Percentiles rank a stretch among this genome's conserved stretches.
Evolutionary conservation across 2,888 invertebrate genomes (phyloP).

Genomic region (Dichetophora obliterata): DNA sequence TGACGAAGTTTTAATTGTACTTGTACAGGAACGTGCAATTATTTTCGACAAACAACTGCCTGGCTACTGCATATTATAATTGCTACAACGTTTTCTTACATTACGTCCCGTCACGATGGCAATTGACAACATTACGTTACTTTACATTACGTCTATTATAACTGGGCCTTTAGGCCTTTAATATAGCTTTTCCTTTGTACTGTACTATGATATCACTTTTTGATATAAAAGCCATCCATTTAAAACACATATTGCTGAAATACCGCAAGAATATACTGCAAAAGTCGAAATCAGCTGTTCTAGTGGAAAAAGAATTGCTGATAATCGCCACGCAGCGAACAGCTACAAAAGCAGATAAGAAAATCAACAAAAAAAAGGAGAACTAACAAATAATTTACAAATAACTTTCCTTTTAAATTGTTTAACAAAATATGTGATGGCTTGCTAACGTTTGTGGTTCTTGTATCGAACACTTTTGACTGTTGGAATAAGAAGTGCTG

Average conservation of each 20-base stretch:
- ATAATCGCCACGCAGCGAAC: background rate
- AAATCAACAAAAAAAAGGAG: background rate
- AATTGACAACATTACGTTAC: too few species aligned
- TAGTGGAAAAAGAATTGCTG: background rate
- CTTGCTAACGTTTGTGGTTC: conserved; percentile 10
- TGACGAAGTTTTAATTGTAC: too few species aligned
- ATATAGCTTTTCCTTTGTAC: too few species aligned
- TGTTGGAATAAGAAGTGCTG: background rate
- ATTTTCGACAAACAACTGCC: too few species aligned
- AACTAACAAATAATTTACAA: background rate
- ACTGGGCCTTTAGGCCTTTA: too few species aligned
- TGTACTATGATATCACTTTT: too few species aligned
- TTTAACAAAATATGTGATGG: background rate
- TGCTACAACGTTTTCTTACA: too few species aligned
- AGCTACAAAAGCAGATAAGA: background rate
- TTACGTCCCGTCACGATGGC: too few species aligned
- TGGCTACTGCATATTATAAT: too few species aligned
- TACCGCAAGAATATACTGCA: background rate
- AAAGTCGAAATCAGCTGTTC: conserved; percentile 4
- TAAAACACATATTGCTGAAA: background rate
- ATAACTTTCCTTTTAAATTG: background rate
- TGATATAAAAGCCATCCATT: too few species aligned
- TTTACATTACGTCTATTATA: too few species aligned
- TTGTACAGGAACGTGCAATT: too few species aligned
- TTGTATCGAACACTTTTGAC: background rate